Base-by-base conservation (phyloP, 2,113 vertebrate species). In the Periophthalmodon schlosseri region DNA sequence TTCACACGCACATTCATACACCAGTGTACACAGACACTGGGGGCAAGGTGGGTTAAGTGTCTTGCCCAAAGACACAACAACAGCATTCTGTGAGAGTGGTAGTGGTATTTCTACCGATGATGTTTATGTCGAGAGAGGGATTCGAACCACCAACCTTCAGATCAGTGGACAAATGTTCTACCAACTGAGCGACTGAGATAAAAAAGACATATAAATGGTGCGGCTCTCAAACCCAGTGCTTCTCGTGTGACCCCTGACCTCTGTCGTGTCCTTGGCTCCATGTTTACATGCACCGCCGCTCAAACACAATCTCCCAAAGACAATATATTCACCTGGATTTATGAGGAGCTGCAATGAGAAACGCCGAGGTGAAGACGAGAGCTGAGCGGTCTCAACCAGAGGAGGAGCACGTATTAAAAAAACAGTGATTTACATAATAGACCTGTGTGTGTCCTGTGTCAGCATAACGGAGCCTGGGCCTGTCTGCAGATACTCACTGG, bases 361-460 rank as follows among this genome's bases (percentile, higher is more conserved):
- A 88, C 83, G 71, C 83, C 76, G 81, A 86, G 84, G 33, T 12
- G 1, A 28, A 56, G 72, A 61, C 13, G 68, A 23, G 36, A 56
- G 16, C 24, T 3, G 28, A 56, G 78, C 21, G n/a, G 64, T 12
- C 39, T 12, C 9, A 46, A 20, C 64, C 11, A 0, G 6, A 46
- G 36, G 64, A 24, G 64, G 21, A 11, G 5, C 13, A 1, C 15
- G 5, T 36, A 66, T 46, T 34, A 64, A 28, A 73, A 23, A 44
- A 23, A 64, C 33, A 34, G 50, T 21, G 28, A 84, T 91, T 89
- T 83, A 70, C 87, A 88, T 89, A 89, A 89, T 88, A 47, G 79
- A 68, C 57, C 85, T 74, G 81, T 15, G 44, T 80, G 63, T 20
- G 11, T 65, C 77, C 76, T 72, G 75, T 81, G 78, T 89, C 89